phyloP scores from a whole-genome alignment of 2,888 invertebrate genomes.

The Eupithecia centaureata region DNA sequence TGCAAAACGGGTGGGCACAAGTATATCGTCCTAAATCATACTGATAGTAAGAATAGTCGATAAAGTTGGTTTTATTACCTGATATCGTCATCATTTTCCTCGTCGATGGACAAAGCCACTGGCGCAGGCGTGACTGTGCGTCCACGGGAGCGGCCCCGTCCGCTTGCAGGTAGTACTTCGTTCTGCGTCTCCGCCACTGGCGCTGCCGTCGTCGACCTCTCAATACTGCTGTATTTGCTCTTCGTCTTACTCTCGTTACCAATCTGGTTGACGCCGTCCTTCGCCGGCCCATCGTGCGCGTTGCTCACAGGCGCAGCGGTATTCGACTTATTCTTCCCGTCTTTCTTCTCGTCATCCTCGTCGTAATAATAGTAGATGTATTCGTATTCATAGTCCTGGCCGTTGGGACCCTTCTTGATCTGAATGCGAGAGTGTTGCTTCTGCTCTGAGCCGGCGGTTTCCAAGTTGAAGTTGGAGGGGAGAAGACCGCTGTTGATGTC shows the following conservation, averaged over 20 bases:
- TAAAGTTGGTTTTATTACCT: slow-evolving; percentile 57
- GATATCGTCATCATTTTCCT: slow-evolving; percentile 74
- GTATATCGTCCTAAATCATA: not conserved
- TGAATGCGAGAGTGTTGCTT: slow-evolving; percentile 89
- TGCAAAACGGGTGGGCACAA: not conserved
- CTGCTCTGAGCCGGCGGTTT: slow-evolving; percentile 87
- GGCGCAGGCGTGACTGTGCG: slow-evolving; percentile 76
- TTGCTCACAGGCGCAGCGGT: slow-evolving; percentile 71
- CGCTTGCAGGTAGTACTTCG: slow-evolving; percentile 84
- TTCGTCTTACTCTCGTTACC: slow-evolving; percentile 75
- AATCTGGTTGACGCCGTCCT: slow-evolving; percentile 75
- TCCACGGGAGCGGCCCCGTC: slow-evolving; percentile 77
- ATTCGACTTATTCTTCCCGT: slow-evolving; percentile 54
- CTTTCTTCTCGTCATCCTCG: slow-evolving; percentile 88
- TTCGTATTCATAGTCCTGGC: slow-evolving; percentile 95
- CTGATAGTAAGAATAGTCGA: not conserved
- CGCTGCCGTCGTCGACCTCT: slow-evolving; percentile 74
- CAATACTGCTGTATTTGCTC: slow-evolving; percentile 83
- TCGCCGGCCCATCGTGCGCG: slow-evolving; percentile 85
- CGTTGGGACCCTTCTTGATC: slow-evolving; percentile 94
- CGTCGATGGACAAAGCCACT: slow-evolving; percentile 77
- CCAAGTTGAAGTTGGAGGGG: slow-evolving; percentile 81
- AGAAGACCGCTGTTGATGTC: slow-evolving; percentile 77
- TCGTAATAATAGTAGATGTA: slow-evolving; percentile 96
- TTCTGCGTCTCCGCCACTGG: slow-evolving; percentile 87